Evolutionary conservation across 2,797 vertebrate species (phyloP).

Genomic region (Dermochelys coriacea): DNA sequence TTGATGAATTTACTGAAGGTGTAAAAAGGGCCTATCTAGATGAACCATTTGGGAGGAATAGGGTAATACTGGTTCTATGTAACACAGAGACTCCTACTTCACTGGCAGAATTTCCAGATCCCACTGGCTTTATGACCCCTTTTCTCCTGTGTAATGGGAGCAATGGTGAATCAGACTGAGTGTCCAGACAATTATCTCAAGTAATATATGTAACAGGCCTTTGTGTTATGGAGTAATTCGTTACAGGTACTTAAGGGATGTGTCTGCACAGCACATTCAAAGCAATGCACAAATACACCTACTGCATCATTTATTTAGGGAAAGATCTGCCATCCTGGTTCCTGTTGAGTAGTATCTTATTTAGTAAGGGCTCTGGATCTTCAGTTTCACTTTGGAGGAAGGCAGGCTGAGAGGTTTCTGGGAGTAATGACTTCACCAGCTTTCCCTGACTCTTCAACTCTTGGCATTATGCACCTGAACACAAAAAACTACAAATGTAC

Average conservation of each 20-base stretch:
- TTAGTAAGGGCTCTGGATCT: not conserved
- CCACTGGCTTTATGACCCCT: not conserved
- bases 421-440: not conserved
- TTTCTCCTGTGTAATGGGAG: not conserved
- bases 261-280: not conserved
- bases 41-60: not conserved
- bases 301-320: not conserved
- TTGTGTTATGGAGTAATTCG: not conserved
- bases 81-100: not conserved
- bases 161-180: not conserved
- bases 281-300: not conserved
- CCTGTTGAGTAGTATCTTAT: not conserved
- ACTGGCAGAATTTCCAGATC: not conserved
- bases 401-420: not conserved
- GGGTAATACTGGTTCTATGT: not conserved
- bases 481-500: not conserved
- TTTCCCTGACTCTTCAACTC: not conserved
- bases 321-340: not conserved
- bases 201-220: not conserved
- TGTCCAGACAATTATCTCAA: not conserved
- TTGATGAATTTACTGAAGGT: not conserved
- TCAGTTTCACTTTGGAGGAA: conserved; percentile 14
- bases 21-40: not conserved
- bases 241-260: not conserved
- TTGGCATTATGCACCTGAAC: not conserved